These are phyloP conservation scores for Aphaenogaster rudis DNA, from an alignment of 1,140 invertebrate species.

Conservation along the genomic window DNA sequence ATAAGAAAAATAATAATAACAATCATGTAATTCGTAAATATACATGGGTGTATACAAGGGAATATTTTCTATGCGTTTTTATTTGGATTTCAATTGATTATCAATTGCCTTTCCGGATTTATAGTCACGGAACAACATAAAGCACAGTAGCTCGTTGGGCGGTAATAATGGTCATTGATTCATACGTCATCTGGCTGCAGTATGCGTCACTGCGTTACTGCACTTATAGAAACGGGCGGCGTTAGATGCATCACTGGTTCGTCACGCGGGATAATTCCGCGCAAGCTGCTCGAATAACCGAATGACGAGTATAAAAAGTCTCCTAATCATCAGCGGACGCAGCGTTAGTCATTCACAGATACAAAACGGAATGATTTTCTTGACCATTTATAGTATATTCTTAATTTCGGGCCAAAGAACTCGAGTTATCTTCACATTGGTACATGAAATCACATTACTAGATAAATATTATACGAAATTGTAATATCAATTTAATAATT, in stretches of 20 bases:
- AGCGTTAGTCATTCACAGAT: constrained; percentile 59
- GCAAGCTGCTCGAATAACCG: constrained; percentile 35
- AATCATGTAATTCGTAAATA: neutral
- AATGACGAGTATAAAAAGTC: constrained; percentile 56
- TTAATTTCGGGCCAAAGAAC: neutral
- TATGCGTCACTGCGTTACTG: constrained; percentile 34
- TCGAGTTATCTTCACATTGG: neutral
- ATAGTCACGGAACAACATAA: neutral
- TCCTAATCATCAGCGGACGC: constrained; percentile 57
- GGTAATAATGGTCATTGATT: constrained; percentile 41
- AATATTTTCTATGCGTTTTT: neutral
- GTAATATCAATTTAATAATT: too few species aligned
- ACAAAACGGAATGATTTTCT: constrained; percentile 51
- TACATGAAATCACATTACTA: neutral
- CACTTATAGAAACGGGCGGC: constrained; percentile 38
- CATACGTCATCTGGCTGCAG: constrained; percentile 28
- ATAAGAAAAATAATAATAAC: neutral
- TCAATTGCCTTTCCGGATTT: constrained; percentile 1
- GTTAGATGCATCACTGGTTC: constrained; percentile 54
- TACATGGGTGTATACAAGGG: neutral
- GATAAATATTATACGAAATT: neutral
- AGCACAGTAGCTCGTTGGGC: neutral
- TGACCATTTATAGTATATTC: neutral
- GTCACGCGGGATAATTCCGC: constrained; percentile 53
- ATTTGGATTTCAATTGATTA: neutral